Base-by-base conservation (phyloP, 1,140 invertebrate genomes). In the Neodiprion lecontei region DNA sequence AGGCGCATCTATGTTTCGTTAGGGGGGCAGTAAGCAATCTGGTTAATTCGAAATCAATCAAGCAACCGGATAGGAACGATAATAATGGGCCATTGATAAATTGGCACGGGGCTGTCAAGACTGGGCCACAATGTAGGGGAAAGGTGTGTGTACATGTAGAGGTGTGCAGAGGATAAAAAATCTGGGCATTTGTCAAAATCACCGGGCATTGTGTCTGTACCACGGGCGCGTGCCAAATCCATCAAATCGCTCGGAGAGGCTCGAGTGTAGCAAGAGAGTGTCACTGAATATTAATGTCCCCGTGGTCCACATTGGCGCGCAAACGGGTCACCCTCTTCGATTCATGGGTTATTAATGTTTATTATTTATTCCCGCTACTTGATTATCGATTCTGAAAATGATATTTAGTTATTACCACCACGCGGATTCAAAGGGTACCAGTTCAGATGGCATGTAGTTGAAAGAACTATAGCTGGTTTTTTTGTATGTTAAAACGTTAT, bases 101-200 rank as follows among this genome's bases (percentile, higher is more conserved):
- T 61, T 61, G 53, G 53, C 53, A 61, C 53, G 11, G 8, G 53
- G 53, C 53, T 61, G 53, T 61, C 53, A 61, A 61, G 53, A 61
- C 53, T 61, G 53, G 53, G 53, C 53, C 53, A 61, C 53, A 61
- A 61, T 61, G 53, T 40, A 40, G 28, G 28, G 28, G 53, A 17
- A 14, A 61, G 2, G 11, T 61, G 11, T 17, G 53, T 12, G n/a
- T 61, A 40, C 28, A 40, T 40, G 28, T 40, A 40, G 28, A 40
- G 28, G 28, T 40, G 28, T 14, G 17, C 12, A 17, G 17, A 65
- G 17, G 17, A 65, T 14, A 65, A 69, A 47, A 47, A 71, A 71
- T 71, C 70, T 23, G 70, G 70, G 48, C 70, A 71, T 71, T 71
- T 71, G 70, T 71, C 70, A 71, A 71, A 71, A 71, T 71, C 70